Percentiles rank a stretch among this genome's conserved stretches.
Evolutionary conservation across 2,113 vertebrate genomes (phyloP).

Genomic region (Planiliza haematocheilus): DNA sequence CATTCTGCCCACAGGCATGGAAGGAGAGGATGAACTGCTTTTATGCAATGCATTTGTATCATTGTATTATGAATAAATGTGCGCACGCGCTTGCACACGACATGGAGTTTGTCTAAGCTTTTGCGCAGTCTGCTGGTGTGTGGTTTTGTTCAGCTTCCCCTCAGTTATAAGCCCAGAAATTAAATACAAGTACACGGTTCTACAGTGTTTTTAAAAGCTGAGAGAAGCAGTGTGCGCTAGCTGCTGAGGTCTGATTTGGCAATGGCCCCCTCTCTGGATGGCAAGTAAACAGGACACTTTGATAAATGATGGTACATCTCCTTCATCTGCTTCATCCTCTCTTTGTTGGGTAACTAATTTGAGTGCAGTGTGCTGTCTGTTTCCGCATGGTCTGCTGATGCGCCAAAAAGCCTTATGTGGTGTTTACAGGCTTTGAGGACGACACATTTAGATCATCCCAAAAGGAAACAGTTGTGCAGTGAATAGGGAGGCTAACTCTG

Average conservation of each 20-base stretch:
- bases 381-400: slow-evolving; percentile 60
- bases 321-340: slow-evolving; percentile 20
- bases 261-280: slow-evolving; percentile 32
- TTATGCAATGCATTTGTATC: slow-evolving; percentile 6
- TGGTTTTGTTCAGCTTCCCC: slow-evolving; percentile 8
- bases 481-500: neutral
- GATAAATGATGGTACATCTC: slow-evolving; percentile 36
- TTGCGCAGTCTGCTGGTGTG: slow-evolving; percentile 18
- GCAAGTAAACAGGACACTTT: slow-evolving; percentile 37
- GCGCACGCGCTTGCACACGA: neutral
- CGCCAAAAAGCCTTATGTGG: slow-evolving; percentile 57
- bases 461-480: slow-evolving; percentile 13
- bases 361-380: slow-evolving; percentile 43
- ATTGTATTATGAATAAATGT: neutral
- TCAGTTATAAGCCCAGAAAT: slow-evolving; percentile 17
- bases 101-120: neutral
- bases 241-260: slow-evolving; percentile 49
- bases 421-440: slow-evolving; percentile 28
- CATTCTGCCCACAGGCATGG: neutral
- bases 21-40: neutral
- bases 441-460: slow-evolving; percentile 17
- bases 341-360: slow-evolving; percentile 22
- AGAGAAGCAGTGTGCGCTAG: slow-evolving; percentile 8
- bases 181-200: slow-evolving; percentile 3
- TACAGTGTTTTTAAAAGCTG: slow-evolving; percentile 20